Evolutionary conservation across 2,797 vertebrate species (phyloP), one percentile per base, ranked within the genome.

Genomic region (Podarcis siculus): DNA sequence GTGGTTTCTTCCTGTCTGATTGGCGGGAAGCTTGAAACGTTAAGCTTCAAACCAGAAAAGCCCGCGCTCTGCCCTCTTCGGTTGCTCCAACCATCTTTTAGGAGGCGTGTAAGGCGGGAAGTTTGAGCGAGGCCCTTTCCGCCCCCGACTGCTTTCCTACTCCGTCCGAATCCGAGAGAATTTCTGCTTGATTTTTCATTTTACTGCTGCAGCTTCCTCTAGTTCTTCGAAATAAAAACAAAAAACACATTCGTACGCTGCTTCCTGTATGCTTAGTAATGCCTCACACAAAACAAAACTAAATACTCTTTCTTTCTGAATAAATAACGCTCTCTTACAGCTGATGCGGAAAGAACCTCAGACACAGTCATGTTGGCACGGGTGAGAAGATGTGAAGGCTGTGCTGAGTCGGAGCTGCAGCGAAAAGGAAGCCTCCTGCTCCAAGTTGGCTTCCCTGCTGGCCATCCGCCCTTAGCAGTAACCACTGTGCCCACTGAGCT

Each of bases 1-100:
- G 25, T 32, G 32, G 0, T 1, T 0, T 0, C 1, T 37, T 12
- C 0, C 30, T 49, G 1, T 3, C 6, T n/a, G 30, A 17, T 13
- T 35, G 3, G 80, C 17, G 25, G 25, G 10, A 17, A 71, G 32
- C 13, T 64, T 49, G 55, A 4, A 10, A 15, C 9, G 27, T 32
- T 5, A 25, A 39, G n/a, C 42, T 80, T 64, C 17, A n/a, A 13
- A 80, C 21, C 17, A 23, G 58, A 45, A 32, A 76, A 75, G 79
- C 75, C 72, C 72, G 72, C 82, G 23, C 27, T 17, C 23, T 15
- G 32, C 4, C 0, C 6, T n/a, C 6, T 12, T 17, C 30, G 58
- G 58, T 25, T 3, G 27, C 4, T 75, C 17, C 12, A 30, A 30
- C 10, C 27, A n/a, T n/a, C 9, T n/a, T 69, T 69, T 4, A n/a